Conservation (phyloP, 2,888 invertebrate genomes). For the Acleris sparsana region DNA sequence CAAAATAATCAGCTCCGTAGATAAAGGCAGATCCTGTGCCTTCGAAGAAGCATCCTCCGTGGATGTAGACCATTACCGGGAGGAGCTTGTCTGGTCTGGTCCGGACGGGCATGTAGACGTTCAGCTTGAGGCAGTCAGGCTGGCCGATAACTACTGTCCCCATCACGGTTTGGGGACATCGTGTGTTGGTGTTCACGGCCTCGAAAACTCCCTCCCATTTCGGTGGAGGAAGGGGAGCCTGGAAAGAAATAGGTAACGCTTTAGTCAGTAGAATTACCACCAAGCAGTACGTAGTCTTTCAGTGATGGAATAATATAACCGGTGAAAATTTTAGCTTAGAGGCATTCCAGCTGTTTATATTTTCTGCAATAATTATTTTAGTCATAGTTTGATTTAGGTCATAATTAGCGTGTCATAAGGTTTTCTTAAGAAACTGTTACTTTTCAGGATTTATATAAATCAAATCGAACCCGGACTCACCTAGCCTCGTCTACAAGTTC, state of each 20-base stretch:
- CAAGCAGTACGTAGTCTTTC: too few relatives aligned
- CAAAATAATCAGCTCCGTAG: constrained; percentile 84
- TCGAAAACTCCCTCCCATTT: constrained; percentile 70
- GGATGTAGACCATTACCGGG: constrained; percentile 86
- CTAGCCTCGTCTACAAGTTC: too few relatives aligned
- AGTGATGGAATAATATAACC: too few relatives aligned
- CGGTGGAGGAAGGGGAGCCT: constrained; percentile 73
- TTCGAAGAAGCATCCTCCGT: constrained; percentile 85
- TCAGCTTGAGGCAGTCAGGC: constrained; percentile 69
- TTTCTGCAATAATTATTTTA: too few relatives aligned
- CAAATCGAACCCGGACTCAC: too few relatives aligned
- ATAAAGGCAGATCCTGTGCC: constrained; percentile 84
- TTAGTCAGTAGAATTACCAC: neutral
- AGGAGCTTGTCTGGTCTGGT: constrained; percentile 50
- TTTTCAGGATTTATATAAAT: too few relatives aligned
- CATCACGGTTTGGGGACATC: constrained; percentile 67
- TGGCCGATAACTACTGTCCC: constrained; percentile 60
- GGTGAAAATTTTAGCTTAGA: too few relatives aligned
- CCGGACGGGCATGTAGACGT: constrained; percentile 63
- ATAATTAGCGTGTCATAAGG: too few relatives aligned
- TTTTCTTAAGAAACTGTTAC: too few relatives aligned
- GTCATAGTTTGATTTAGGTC: too few relatives aligned
- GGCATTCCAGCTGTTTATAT: too few relatives aligned
- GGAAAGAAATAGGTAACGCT: constrained; percentile 47
- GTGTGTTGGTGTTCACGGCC: constrained; percentile 67